Evolutionary conservation across 2,888 invertebrate species (phyloP).

Genomic region (Psylliodes chrysocephalus): DNA sequence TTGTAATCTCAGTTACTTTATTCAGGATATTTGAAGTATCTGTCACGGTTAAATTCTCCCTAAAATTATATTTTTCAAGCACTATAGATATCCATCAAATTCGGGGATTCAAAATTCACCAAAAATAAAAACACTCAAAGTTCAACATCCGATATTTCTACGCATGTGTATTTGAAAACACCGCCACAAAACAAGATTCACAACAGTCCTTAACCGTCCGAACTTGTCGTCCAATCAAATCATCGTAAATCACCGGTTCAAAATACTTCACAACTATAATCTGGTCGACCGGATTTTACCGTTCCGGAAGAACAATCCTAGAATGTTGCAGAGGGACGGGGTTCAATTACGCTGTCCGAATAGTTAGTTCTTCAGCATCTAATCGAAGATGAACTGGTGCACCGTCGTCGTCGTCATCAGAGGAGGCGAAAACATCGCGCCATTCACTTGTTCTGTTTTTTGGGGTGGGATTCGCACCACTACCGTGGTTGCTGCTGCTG

Average conservation of each 20-base stretch:
- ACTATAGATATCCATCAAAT: too few relatives aligned
- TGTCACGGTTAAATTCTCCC: too few relatives aligned
- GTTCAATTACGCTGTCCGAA: constrained; percentile 40
- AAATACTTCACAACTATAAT: background rate
- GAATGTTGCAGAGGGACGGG: constrained; percentile 35
- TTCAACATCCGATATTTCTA: background rate
- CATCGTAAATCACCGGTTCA: background rate
- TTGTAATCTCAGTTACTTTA: too few relatives aligned
- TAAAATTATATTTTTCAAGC: too few relatives aligned
- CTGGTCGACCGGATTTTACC: background rate
- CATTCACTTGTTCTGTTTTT: constrained; percentile 54
- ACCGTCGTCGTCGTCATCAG: constrained; percentile 52
- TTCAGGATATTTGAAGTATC: too few relatives aligned
- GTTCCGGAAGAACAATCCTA: background rate
- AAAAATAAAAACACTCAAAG: too few relatives aligned
- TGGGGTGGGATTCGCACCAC: constrained; percentile 56
- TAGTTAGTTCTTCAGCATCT: constrained; percentile 56
- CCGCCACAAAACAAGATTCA: background rate
- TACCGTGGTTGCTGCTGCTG: constrained; percentile 29
- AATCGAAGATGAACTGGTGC: constrained; percentile 56
- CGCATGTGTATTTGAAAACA: background rate
- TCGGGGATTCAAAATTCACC: too few relatives aligned
- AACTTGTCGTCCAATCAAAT: background rate
- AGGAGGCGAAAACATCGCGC: constrained; percentile 50
- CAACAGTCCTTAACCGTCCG: background rate